Evolutionary conservation across 2,888 invertebrate species (phyloP), one percentile per base, ranked within the genome.

Genomic region (Ormia ochracea): DNA sequence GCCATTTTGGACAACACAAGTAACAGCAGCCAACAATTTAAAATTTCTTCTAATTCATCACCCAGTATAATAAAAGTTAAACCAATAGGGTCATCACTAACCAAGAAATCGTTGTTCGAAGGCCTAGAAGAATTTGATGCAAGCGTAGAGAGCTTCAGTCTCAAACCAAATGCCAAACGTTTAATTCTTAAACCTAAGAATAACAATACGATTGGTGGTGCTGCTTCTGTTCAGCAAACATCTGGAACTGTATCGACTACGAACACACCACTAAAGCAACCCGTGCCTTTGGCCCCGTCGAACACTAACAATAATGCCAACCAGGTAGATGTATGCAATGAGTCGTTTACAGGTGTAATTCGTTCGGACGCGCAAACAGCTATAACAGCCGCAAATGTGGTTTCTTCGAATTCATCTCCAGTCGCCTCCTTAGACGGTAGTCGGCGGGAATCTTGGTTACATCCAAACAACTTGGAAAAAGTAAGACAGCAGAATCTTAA

Each of bases 91-190:
- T 87, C 82, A 76, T 82, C 85, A n/a, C 59, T 87, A 14, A 87
- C 86, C 2, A 87, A 85, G 92, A 94, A 94, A 88, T 93, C 94
- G 0, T 89, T 98, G 0, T 98, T 98, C 88, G 97, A 96, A 85
- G 97, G 96, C 0, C 89, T 96, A 1, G 95, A 95, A 82, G 96
- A 96, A 84, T 94, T 94, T 9, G 95, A 95, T 86, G 91, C 92
- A 5, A 92, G 91, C 54, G 85, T 94, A 0, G 92, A 93, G 74
- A 91, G 91, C 84, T 90, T 91, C 82, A 92, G 89, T 79, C 87
- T 91, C 81, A 93, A 91, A 85, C 93, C 92, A 9, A 93, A 92
- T 84, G 91, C 95, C 1, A 96, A 96, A 86, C 93, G 95, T 2
- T 91, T 96, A 12, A 93, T 94, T 3, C 90, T 96, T 5, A 92